Conservation (phyloP, 2,888 invertebrate genomes). For the Epirrhoe alternata region DNA sequence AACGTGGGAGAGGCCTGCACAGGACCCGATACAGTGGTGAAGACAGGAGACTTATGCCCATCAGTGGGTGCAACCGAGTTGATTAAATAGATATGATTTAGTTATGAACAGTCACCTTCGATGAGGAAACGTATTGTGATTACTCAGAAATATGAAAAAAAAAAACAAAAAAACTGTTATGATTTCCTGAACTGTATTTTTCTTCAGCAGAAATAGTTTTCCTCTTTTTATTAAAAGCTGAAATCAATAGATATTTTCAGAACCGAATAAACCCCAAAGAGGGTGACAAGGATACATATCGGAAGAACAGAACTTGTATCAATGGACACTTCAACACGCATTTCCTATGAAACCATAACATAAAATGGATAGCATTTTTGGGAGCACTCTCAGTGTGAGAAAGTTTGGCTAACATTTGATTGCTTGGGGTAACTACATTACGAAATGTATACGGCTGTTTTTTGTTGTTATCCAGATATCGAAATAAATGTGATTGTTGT, state of each 20-base stretch:
- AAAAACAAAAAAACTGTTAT: background rate
- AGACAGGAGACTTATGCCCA: too few relatives aligned
- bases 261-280: background rate
- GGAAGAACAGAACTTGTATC: conserved; percentile 8
- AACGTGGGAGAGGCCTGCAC: too few relatives aligned
- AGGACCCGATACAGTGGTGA: too few relatives aligned
- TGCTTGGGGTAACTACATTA: conserved; percentile 39
- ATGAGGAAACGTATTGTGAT: too few relatives aligned
- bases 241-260: background rate
- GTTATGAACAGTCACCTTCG: too few relatives aligned
- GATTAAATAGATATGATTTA: too few relatives aligned
- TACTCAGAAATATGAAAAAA: background rate
- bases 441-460: conserved; percentile 22
- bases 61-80: too few relatives aligned
- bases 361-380: conserved; percentile 41
- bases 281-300: background rate
- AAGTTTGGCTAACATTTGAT: conserved; percentile 44
- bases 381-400: conserved; percentile 33
- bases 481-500: background rate
- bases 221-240: background rate
- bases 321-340: conserved; percentile 37
- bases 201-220: background rate
- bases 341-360: conserved; percentile 43
- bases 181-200: background rate
- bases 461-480: conserved; percentile 11